Percentiles rank a stretch among this genome's conserved stretches.
Conservation (phyloP, 2,113 vertebrate genomes). For the Petroica traversi region DNA sequence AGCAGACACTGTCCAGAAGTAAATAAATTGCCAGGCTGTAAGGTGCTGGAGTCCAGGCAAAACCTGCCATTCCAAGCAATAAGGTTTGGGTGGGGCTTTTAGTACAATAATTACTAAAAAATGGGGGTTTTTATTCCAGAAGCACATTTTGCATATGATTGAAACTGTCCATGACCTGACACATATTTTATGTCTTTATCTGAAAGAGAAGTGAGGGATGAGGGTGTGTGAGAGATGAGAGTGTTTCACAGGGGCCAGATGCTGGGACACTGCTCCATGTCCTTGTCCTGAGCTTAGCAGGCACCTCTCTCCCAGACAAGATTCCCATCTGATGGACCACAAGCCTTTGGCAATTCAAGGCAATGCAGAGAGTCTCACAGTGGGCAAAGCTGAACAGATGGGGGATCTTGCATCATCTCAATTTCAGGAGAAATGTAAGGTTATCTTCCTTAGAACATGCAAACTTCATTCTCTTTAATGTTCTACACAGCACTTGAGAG, state of each 20-base stretch:
- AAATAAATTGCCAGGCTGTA: neutral
- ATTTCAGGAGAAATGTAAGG: neutral
- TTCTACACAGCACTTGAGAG: neutral
- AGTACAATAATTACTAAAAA: neutral
- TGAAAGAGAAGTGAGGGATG: neutral
- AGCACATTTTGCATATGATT: neutral
- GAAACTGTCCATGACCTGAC: neutral
- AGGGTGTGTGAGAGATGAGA: neutral
- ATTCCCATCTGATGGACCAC: neutral
- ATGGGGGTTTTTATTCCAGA: neutral
- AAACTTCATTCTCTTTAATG: neutral
- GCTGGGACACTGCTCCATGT: rapidly evolving
- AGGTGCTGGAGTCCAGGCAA: neutral
- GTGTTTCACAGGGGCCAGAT: rapidly evolving
- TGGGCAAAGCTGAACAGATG: neutral
- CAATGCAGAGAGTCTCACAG: neutral
- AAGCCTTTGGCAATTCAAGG: neutral
- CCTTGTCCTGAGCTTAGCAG: neutral
- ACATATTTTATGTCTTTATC: neutral
- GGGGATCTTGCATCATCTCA: neutral
- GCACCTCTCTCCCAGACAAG: neutral
- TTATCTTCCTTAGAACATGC: neutral
- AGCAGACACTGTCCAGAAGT: neutral
- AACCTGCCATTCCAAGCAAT: neutral
- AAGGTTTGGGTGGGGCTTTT: neutral